Conservation (phyloP, 2,888 invertebrate genomes). For the Petrophora chlorosata region DNA sequence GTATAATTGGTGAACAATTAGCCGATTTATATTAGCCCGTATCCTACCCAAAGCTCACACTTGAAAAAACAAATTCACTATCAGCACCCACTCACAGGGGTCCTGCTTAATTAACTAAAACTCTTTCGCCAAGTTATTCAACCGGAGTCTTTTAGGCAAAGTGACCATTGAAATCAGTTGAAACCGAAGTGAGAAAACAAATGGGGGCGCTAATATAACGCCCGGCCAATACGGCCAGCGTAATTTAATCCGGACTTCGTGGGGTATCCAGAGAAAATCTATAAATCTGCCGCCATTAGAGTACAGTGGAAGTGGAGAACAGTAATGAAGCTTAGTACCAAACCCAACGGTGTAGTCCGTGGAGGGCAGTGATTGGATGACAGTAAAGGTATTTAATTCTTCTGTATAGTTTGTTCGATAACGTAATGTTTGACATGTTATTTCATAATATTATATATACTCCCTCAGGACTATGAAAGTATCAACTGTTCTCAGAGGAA, state of each 20-base stretch:
- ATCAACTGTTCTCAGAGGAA: too few species aligned
- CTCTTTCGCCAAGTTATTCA: constrained; percentile 26
- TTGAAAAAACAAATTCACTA: not conserved
- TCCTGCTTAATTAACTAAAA: constrained; percentile 23
- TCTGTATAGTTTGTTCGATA: too few species aligned
- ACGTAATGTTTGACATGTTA: too few species aligned
- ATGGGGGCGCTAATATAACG: constrained; percentile 79
- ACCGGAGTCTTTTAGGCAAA: constrained; percentile 48
- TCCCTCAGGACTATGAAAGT: too few species aligned
- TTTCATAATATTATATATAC: too few species aligned
- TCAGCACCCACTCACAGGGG: not conserved
- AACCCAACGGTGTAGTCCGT: too few species aligned
- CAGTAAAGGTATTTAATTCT: too few species aligned
- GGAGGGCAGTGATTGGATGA: too few species aligned
- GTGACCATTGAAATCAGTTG: constrained; percentile 67
- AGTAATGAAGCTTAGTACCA: constrained; percentile 1
- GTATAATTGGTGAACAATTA: too few species aligned
- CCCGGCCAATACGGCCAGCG: constrained; percentile 78
- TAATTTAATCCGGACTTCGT: constrained; percentile 80
- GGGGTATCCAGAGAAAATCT: constrained; percentile 81
- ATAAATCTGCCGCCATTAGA: constrained; percentile 84
- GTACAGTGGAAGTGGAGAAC: constrained; percentile 27
- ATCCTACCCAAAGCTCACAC: not conserved
- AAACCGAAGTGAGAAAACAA: constrained; percentile 71
- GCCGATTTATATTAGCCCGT: too few species aligned